Percentiles rank a stretch among this genome's conserved stretches.
These are phyloP conservation scores for Myotis davidii DNA, from an alignment of 2,113 vertebrate species.

Conservation along the genomic window DNA sequence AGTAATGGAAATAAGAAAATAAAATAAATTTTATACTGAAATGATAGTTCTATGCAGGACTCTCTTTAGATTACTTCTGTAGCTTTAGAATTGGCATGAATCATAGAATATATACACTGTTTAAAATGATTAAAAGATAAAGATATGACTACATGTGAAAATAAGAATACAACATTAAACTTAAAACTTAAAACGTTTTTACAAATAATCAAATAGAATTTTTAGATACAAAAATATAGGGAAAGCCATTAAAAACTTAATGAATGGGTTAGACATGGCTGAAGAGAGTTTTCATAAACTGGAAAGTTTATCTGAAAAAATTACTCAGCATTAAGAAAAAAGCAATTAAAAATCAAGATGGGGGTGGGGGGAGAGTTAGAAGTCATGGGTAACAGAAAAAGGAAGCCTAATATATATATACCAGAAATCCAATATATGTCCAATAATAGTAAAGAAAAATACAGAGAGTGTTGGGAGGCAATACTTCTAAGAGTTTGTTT, in stretches of 20 bases:
- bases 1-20: neutral
- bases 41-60: neutral
- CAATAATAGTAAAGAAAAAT: neutral
- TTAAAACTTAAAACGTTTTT: neutral
- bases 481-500: neutral
- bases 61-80: neutral
- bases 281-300: conserved; percentile 5
- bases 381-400: neutral
- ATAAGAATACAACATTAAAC: neutral
- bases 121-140: neutral
- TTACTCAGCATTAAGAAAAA: neutral
- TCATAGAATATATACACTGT: neutral
- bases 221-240: neutral
- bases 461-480: neutral
- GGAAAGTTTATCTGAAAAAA: neutral
- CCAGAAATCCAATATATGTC: neutral
- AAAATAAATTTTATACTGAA: neutral
- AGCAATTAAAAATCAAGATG: neutral
- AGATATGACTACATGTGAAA: neutral
- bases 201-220: neutral
- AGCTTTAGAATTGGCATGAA: neutral
- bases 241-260: neutral
- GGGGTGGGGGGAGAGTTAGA: neutral
- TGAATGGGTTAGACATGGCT: neutral
- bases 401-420: neutral